A percentile compares a stretch with the other conserved stretches of the same genome.
Evolutionary conservation across 2,888 invertebrate species (phyloP).

Genomic region (Idaea dimidiata): DNA sequence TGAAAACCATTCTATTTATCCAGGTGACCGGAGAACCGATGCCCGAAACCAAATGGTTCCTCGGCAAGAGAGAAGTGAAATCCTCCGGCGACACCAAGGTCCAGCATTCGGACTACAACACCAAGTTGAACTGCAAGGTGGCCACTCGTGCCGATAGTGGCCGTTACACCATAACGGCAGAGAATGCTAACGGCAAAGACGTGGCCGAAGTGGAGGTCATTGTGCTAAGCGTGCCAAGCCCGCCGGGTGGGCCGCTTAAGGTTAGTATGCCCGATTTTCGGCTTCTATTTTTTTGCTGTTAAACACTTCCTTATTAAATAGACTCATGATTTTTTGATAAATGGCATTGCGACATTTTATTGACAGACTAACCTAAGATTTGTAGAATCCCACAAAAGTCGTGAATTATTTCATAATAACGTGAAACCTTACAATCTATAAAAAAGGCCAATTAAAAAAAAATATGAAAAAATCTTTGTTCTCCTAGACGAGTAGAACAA

Average conservation of each 20-base stretch:
- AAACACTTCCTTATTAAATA: not conserved
- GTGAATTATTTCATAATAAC: too few relatives aligned
- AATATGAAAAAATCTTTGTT: too few relatives aligned
- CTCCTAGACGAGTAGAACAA: too few relatives aligned
- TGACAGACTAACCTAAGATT: too few relatives aligned
- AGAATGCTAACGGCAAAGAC: constrained; percentile 97
- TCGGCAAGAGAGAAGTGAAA: constrained; percentile 89
- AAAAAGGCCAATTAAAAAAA: too few relatives aligned
- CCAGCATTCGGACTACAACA: constrained; percentile 91
- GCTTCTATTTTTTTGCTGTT: too few relatives aligned
- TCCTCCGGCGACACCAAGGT: constrained; percentile 88
- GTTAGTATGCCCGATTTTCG: constrained; percentile 61
- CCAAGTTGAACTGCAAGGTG: constrained; percentile 88
- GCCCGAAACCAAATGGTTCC: constrained; percentile 95
- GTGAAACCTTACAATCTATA: too few relatives aligned
- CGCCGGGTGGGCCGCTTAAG: constrained; percentile 95
- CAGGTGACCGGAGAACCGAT: constrained; percentile 92
- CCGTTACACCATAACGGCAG: constrained; percentile 93
- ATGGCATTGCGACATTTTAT: too few relatives aligned
- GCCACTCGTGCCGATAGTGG: constrained; percentile 94
- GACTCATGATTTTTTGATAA: too few relatives aligned
- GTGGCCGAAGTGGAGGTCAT: constrained; percentile 95
- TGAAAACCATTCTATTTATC: too few relatives aligned
- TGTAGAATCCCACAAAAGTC: too few relatives aligned
- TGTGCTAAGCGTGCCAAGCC: constrained; percentile 92